Base-by-base conservation (phyloP, 2,888 invertebrate genomes). In the Scaptomyza caliginosa region DNA sequence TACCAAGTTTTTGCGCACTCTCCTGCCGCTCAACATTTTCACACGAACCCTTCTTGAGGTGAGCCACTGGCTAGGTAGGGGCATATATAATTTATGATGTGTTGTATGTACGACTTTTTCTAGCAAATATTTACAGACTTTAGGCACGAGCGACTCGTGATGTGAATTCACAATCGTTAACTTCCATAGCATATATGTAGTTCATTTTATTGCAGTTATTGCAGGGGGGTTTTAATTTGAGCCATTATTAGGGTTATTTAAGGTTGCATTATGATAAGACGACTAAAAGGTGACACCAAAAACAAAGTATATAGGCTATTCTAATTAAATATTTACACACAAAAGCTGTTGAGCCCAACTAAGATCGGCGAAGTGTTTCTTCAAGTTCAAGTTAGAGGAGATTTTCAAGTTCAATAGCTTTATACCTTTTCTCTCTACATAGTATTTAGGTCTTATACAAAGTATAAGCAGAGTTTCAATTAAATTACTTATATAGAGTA, bases 81-180 rank as follows among this genome's bases (percentile, higher is more conserved):
- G 74, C 72, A 72, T 72, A 74, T 69, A 69, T 65, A 65, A 72
- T 72, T 72, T 72, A 72, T 65, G 72, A 60, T 51, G 39, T 26
- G 42, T 24, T 57, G 17, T 28, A 24, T 40, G 26, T 59, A 32
- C n/a, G 19, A n/a, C 13, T 26, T 26, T 40, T 54, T 42, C 24
- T 7, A 10, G 24, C 56, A 74, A 73, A 65, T 72, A 65, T 72
- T 72, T 74, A 48, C 72, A 30, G 74, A 65, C 58, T 68, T 72
- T 56, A 59, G 58, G 55, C 74, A 69, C 65, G 65, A 73, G 74
- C 30, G 57, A 64, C 74, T 68, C 68, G 72, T 71, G 73, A 67
- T 24, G 57, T 30, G 50, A 67, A 55, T 72, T 63, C 50, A 5
- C 23, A 58, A 67, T 68, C 51, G 32, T 63, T 54, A 59, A 59